Evolutionary conservation across 2,888 invertebrate genomes (phyloP).

Genomic region (Leptinotarsa peninsularis): DNA sequence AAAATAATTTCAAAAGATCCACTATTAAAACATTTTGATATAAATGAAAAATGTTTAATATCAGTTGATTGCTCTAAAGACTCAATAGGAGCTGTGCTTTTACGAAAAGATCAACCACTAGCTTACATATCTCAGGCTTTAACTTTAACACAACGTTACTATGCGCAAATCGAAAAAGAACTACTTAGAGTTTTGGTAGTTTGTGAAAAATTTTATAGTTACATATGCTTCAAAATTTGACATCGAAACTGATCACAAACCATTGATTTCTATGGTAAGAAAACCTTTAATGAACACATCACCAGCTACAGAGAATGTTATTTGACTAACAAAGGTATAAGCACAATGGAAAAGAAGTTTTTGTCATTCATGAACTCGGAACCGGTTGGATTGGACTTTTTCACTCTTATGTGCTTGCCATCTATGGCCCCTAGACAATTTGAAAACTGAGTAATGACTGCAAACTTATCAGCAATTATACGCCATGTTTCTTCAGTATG

Average conservation of each 20-base stretch:
- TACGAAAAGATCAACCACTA: conserved; percentile 8
- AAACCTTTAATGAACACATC: too few species aligned
- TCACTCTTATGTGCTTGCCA: conserved; percentile 24
- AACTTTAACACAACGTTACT: conserved; percentile 12
- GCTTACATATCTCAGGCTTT: conserved; percentile 3
- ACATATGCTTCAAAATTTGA: too few species aligned
- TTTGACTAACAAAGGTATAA: conserved; percentile 1
- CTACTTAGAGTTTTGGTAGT: neutral
- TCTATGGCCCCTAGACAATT: neutral
- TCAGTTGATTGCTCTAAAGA: conserved; percentile 14
- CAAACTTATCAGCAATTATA: too few species aligned
- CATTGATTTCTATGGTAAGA: too few species aligned
- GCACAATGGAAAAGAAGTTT: conserved; percentile 23
- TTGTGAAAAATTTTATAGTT: neutral
- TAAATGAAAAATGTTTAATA: conserved; percentile 4
- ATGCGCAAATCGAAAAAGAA: conserved; percentile 19
- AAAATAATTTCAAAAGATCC: neutral
- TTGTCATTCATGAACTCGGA: conserved; percentile 27
- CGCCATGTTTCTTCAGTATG: too few species aligned
- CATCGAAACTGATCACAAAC: too few species aligned
- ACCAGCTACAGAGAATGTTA: neutral
- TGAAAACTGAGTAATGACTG: conserved; percentile 18
- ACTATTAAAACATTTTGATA: neutral
- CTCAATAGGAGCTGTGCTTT: conserved; percentile 16
- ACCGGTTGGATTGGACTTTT: conserved; percentile 9